A percentile compares a stretch with the other conserved stretches of the same genome.
phyloP scores from a whole-genome alignment of 2,888 invertebrate genomes.

The Drosophila ustulata region DNA sequence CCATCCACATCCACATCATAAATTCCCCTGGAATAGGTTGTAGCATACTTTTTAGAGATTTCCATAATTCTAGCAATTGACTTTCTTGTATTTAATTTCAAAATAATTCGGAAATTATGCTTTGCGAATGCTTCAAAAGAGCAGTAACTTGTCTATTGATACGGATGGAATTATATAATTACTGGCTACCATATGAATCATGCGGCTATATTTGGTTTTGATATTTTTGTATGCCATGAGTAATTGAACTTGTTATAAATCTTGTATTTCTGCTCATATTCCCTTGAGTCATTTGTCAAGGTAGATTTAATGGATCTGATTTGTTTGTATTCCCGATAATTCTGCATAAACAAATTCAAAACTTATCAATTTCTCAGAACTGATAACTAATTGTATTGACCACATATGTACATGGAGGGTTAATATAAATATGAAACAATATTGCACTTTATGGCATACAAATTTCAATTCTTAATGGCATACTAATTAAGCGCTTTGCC shows the following conservation, averaged over 20 bases:
- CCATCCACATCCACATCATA: neutral
- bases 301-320: neutral
- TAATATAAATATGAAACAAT: constrained; percentile 30
- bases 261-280: constrained; percentile 15
- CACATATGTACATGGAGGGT: neutral
- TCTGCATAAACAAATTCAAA: constrained; percentile 3
- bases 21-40: neutral
- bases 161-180: neutral
- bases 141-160: neutral
- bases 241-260: constrained; percentile 8
- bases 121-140: neutral
- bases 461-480: constrained; percentile 34
- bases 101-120: constrained; percentile 1
- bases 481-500: constrained; percentile 47
- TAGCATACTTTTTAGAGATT: constrained; percentile 23
- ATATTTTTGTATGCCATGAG: constrained; percentile 6
- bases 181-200: constrained; percentile 4
- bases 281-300: constrained; percentile 19
- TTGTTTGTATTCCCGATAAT: neutral
- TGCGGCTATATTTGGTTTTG: neutral
- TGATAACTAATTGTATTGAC: constrained; percentile 1
- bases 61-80: neutral
- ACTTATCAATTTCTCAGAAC: neutral
- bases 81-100: neutral
- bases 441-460: constrained; percentile 39